Percentiles rank a stretch among this genome's conserved stretches.
Conservation (phyloP, 2,888 invertebrate species). For the Pseudoips prasinana region DNA sequence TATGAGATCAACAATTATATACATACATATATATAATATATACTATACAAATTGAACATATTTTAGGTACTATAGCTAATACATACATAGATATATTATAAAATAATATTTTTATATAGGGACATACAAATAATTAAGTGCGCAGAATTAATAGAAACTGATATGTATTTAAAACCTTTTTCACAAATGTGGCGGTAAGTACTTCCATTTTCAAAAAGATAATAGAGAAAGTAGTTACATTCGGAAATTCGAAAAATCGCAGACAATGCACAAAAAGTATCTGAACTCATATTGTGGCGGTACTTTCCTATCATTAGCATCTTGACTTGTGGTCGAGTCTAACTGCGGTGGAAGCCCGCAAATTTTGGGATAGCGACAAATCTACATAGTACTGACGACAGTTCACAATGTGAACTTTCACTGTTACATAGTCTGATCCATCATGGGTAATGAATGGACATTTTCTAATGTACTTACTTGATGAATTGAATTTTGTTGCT, state of each 20-base stretch:
- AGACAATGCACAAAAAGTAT: conserved; percentile 46
- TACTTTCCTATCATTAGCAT: conserved; percentile 72
- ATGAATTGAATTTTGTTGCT: conserved; percentile 36
- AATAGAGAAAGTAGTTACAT: conserved; percentile 29
- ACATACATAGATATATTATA: no score
- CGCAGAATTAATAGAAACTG: no score
- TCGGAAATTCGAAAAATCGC: conserved; percentile 35
- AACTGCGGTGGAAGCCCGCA: conserved; percentile 47
- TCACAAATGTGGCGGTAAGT: no score
- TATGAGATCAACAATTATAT: no score
- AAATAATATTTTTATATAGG: no score
- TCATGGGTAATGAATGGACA: conserved; percentile 56
- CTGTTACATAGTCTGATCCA: conserved; percentile 55
- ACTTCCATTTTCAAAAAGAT: conserved; percentile 14
- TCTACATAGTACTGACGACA: conserved; percentile 51
- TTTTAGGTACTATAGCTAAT: no score
- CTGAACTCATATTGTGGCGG: conserved; percentile 46
- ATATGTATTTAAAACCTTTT: no score
- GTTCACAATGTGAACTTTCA: conserved; percentile 63
- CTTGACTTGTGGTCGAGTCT: conserved; percentile 58
- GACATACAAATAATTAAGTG: no score
- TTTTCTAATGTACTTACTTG: conserved; percentile 54
- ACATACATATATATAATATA: no score
- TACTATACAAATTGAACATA: no score
- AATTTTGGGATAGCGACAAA: conserved; percentile 56